Evolutionary conservation across 2,888 invertebrate genomes (phyloP), one percentile per base, ranked within the genome.

Genomic region (Hylaea fasciaria): DNA sequence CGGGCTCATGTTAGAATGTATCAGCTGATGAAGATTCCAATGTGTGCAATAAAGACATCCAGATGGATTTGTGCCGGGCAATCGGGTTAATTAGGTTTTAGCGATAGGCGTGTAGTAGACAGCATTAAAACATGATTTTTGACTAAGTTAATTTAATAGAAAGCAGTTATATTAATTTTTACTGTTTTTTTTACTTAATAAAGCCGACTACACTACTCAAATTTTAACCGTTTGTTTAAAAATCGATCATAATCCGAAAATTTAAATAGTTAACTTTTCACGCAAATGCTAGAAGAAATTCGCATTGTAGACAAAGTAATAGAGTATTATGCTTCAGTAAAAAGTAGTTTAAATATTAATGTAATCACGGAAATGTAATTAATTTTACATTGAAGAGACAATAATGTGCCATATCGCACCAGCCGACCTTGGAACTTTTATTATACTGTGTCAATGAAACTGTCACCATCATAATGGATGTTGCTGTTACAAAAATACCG

Each of bases 31-130:
- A 52, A 53, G 62, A 62, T 49, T 55, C 48, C 32, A 17, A 41
- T 57, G 56, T 48, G 13, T 16, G 61, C 59, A 58, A 63, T 67
- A 65, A 67, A 63, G 45, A 50, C 57, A 60, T 67, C 50, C 56
- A 45, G 59, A 62, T 39, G 62, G 48, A 57, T 57, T 57, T 57
- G 50, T 39, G 53, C 22, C 41, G 32, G 56, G 46, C 44, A 48
- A 50, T 50, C 41, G 17, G 50, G 51, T 56, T 43, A 54, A 51
- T 52, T 47, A 41, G 32, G 51, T 61, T 57, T 54, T 50, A 54
- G 50, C 45, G 40, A 45, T 48, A 51, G 41, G 52, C 9, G 39
- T 54, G 50, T 56, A 52, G 37, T 49, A 60, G 60, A 40, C 16
- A 35, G 35, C 12, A 44, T 40, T 45, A 53, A 49, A 41, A 55